Conservation (phyloP, 2,797 vertebrate species). For the Decapterus maruadsi region DNA sequence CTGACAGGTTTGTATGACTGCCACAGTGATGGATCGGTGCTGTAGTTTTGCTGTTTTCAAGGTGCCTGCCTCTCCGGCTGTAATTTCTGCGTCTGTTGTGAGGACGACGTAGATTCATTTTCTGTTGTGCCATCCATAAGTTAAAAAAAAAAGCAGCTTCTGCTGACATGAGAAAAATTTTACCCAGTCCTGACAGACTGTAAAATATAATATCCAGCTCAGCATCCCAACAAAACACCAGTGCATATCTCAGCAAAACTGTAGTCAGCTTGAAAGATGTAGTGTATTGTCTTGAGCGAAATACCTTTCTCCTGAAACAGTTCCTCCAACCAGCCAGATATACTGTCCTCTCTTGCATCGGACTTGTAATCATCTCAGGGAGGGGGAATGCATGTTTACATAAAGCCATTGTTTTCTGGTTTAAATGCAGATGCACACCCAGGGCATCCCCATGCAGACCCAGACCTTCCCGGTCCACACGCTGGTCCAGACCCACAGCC, state of each 20-base stretch:
- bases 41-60: slow-evolving; percentile 3
- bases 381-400: not conserved
- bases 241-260: slow-evolving; percentile 25
- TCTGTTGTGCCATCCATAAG: slow-evolving; percentile 5
- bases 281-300: slow-evolving; percentile 34
- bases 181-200: slow-evolving; percentile 5
- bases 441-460: slow-evolving; percentile 80
- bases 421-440: slow-evolving; percentile 78
- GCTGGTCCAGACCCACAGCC: slow-evolving; percentile 83
- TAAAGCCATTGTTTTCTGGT: not conserved
- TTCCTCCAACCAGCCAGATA: slow-evolving; percentile 1
- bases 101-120: not conserved
- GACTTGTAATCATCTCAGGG: not conserved
- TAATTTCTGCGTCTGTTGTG: slow-evolving; percentile 13
- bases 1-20: not conserved
- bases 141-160: slow-evolving; percentile 1
- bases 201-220: slow-evolving; percentile 42
- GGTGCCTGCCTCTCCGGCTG: slow-evolving; percentile 16
- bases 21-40: not conserved
- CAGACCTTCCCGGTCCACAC: slow-evolving; percentile 84
- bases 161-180: slow-evolving; percentile 33
- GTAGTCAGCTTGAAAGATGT: not conserved
- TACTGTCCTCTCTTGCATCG: not conserved
- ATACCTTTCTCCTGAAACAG: not conserved
- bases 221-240: slow-evolving; percentile 20